Conservation (phyloP, 2,113 vertebrate genomes). For the Nothoprocta perdicaria region DNA sequence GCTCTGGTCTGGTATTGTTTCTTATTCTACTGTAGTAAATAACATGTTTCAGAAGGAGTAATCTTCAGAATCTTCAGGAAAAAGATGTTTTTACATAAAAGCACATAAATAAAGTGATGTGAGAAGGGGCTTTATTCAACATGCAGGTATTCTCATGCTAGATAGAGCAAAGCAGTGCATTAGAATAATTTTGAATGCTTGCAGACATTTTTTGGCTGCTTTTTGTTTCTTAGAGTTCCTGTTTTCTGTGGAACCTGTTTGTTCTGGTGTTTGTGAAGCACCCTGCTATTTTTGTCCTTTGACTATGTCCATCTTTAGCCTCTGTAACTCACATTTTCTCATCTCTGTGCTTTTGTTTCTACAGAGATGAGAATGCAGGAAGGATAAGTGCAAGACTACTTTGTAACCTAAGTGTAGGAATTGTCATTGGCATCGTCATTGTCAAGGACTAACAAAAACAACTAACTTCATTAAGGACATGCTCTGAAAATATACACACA, state of each 20-base stretch:
- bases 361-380: neutral
- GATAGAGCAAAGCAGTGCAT: neutral
- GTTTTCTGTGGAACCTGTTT: neutral
- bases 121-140: neutral
- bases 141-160: neutral
- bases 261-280: neutral
- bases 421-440: neutral
- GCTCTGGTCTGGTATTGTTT: neutral
- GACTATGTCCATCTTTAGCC: neutral
- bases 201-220: neutral
- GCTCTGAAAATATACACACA: neutral
- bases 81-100: neutral
- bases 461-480: neutral
- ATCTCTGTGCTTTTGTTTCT: neutral
- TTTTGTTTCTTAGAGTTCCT: neutral
- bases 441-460: neutral
- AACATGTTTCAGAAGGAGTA: neutral
- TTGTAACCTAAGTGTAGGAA: neutral
- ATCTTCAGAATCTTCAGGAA: neutral
- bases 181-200: neutral
- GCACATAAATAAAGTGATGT: neutral
- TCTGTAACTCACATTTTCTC: neutral
- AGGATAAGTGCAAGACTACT: neutral
- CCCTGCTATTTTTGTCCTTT: neutral
- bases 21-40: neutral